These are phyloP conservation scores for Atrina japonica DNA, from an alignment of 2,888 invertebrate species.

Conservation along the genomic window DNA sequence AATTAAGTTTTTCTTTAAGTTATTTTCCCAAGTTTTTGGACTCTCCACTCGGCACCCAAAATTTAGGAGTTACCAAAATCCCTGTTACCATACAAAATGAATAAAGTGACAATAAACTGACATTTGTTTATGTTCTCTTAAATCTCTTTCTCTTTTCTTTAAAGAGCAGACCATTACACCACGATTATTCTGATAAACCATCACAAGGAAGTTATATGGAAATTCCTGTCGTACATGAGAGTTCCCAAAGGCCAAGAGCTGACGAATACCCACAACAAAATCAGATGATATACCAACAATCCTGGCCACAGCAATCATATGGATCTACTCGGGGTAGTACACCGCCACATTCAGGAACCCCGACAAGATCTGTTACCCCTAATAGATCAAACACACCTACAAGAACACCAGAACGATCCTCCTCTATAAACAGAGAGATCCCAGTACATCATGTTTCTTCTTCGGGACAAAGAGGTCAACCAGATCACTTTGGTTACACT, in stretches of 20 bases:
- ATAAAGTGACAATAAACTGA: too few species aligned
- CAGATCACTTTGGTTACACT: slow-evolving; percentile 20
- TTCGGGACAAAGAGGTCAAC: slow-evolving; percentile 11
- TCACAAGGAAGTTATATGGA: slow-evolving; percentile 37
- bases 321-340: background rate
- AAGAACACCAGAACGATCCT: slow-evolving; percentile 35
- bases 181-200: background rate
- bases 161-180: too few species aligned
- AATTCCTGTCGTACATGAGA: slow-evolving; percentile 55
- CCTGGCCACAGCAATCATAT: slow-evolving; percentile 14
- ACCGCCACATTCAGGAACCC: slow-evolving; percentile 7
- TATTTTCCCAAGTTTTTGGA: too few species aligned
- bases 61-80: too few species aligned
- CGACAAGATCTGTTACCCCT: slow-evolving; percentile 32
- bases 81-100: too few species aligned
- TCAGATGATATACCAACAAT: slow-evolving; percentile 14
- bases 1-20: too few species aligned
- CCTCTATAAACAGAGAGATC: slow-evolving; percentile 56
- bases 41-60: too few species aligned
- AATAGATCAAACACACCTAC: slow-evolving; percentile 50
- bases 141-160: too few species aligned
- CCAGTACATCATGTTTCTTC: slow-evolving; percentile 64
- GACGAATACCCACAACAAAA: background rate
- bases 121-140: too few species aligned
- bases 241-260: slow-evolving; percentile 16